Base-by-base conservation (phyloP, 2,888 invertebrate genomes). In the Euclidia mi region DNA sequence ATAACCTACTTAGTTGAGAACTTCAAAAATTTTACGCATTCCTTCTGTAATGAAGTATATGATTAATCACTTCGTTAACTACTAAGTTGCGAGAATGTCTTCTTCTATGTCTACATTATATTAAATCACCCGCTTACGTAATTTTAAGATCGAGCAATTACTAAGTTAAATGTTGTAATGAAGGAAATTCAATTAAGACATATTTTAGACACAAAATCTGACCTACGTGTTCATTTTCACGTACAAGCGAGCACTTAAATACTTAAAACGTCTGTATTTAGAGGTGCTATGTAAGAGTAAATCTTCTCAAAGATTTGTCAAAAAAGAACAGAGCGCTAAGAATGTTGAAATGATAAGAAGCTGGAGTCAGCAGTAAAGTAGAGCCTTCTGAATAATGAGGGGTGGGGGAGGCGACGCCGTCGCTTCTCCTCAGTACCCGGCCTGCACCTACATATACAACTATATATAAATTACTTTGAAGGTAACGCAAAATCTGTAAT, bases 331-430 rank as follows among this genome's bases (percentile, higher is more conserved):
- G 65, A 57, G 59, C 55, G 63, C 78, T 67, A 71, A 72, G 76
- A 72, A 70, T 77, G 68, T 68, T 79, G 71, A 79, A 80, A 80
- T 80, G 78, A 81, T 81, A 79, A 81, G 71, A 76, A 71, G 65
- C 60, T 49, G 65, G 64, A 64, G 68, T 76, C 72, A 70, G 67
- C 73, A 66, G 65, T 69, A 67, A 70, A 66, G 65, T 58, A 71
- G 70, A 69, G 77, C 76, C 71, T 71, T 71, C 75, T 77, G 78
- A 75, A 75, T 75, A 78, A 67, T 78, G 70, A 64, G 72, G 46
- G 49, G 45, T 17, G 55, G 51, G 56, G 56, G 59, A 52, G 47
- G 58, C 47, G 44, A 32, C n/a, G n/a, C n/a, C 40, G 53, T 18
- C 52, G 47, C 40, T 47, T 44, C 44, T 41, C n/a, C 40, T 52